These are phyloP conservation scores for Hirtodrosophila alboralis DNA, from an alignment of 2,888 invertebrate species.

Conservation along the genomic window DNA sequence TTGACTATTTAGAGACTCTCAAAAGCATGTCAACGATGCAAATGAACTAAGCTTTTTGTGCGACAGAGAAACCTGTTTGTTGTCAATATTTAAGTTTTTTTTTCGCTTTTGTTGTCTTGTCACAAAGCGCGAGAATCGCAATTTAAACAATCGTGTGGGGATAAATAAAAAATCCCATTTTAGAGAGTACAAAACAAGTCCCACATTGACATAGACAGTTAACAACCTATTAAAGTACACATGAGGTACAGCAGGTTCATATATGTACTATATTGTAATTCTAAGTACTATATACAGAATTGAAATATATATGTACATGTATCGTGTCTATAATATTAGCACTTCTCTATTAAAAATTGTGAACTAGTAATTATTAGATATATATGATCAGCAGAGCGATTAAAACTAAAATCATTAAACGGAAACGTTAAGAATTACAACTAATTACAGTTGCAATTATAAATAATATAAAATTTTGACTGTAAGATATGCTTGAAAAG, in stretches of 20 bases:
- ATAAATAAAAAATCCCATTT: slow-evolving; percentile 17
- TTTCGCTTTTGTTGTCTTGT: slow-evolving; percentile 10
- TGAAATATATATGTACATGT: slow-evolving; percentile 1
- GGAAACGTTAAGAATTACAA: slow-evolving; percentile 5
- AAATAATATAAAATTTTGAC: slow-evolving; percentile 3
- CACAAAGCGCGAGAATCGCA: slow-evolving; percentile 9
- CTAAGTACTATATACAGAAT: slow-evolving; percentile 2
- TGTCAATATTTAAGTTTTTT: slow-evolving; percentile 18
- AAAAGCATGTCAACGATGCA: slow-evolving; percentile 37
- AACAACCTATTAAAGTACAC: slow-evolving; percentile 14
- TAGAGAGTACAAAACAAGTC: slow-evolving; percentile 18
- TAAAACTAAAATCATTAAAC: slow-evolving; percentile 21
- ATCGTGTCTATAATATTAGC: slow-evolving; percentile 33
- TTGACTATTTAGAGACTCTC: slow-evolving; percentile 2
- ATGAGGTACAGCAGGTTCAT: not conserved
- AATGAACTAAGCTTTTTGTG: slow-evolving; percentile 46
- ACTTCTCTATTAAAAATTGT: slow-evolving; percentile 6
- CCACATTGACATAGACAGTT: slow-evolving; percentile 38
- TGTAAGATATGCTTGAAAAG: slow-evolving; percentile 20
- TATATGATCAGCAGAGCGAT: slow-evolving; percentile 15
- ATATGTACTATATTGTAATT: slow-evolving; percentile 1
- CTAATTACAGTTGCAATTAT: slow-evolving; percentile 24
- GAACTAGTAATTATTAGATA: slow-evolving; percentile 17
- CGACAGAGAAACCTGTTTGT: slow-evolving; percentile 38
- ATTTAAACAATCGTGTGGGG: not conserved